These are phyloP conservation scores for Lasaia peninsularis DNA, from an alignment of 1,140 invertebrate species.

Conservation along the genomic window DNA sequence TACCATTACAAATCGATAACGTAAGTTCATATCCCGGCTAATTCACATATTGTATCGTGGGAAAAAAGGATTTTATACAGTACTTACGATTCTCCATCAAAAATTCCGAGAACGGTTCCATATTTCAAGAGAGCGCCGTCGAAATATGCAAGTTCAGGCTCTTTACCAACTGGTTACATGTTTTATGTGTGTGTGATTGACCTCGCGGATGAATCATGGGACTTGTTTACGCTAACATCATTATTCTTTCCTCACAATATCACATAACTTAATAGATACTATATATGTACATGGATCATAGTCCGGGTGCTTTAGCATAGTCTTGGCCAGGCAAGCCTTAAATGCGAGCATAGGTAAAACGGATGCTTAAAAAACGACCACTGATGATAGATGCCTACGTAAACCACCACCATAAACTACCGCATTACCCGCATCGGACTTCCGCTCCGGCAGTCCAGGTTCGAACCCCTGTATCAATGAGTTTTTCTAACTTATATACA, in stretches of 20 bases:
- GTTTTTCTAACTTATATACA: too few species aligned
- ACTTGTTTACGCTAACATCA: slow-evolving; percentile 1
- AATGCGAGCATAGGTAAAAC: too few species aligned
- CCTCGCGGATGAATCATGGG: slow-evolving; percentile 1
- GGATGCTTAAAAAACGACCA: too few species aligned
- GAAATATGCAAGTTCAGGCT: slow-evolving; percentile 8
- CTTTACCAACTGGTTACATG: slow-evolving; percentile 6
- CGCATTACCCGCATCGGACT: too few species aligned
- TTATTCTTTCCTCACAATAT: background rate
- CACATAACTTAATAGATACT: background rate
- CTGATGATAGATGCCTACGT: too few species aligned
- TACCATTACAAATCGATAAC: too few species aligned
- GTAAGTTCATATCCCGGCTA: background rate
- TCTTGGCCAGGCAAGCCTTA: too few species aligned
- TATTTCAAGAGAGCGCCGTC: background rate
- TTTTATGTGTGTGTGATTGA: slow-evolving; percentile 9
- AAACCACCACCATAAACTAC: too few species aligned
- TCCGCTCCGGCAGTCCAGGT: too few species aligned
- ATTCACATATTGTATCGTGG: background rate
- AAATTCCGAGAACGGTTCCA: background rate
- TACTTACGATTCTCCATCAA: background rate
- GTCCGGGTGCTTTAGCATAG: too few species aligned
- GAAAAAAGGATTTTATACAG: background rate
- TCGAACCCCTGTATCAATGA: too few species aligned
- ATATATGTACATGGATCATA: too few species aligned